Evolutionary conservation across 2,113 vertebrate species (phyloP).

Genomic region (Haemorhous mexicanus): DNA sequence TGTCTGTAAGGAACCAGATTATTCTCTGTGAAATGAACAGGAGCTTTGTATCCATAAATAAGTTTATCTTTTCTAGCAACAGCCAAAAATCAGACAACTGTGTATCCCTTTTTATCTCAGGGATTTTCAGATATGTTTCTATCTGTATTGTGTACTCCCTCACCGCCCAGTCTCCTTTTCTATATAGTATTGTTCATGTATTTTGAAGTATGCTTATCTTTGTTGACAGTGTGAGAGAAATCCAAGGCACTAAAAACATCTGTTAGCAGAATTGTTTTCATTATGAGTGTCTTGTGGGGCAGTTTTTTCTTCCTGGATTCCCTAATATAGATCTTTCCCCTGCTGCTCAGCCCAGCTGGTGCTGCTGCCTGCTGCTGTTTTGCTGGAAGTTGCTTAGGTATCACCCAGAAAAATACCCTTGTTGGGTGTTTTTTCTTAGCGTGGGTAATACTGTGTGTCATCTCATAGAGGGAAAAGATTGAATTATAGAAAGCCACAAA

Average conservation of each 20-base stretch:
- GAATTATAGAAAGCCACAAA: background rate
- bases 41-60: background rate
- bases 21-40: background rate
- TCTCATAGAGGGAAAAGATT: background rate
- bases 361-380: background rate
- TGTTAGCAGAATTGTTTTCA: conserved; percentile 27
- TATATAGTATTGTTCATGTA: background rate
- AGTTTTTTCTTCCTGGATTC: background rate
- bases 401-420: background rate
- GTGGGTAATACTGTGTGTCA: background rate
- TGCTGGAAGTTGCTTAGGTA: background rate
- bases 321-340: background rate
- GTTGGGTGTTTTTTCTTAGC: background rate
- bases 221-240: background rate
- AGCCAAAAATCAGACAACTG: background rate
- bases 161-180: background rate
- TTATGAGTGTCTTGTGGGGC: background rate
- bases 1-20: background rate
- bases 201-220: conserved; percentile 12
- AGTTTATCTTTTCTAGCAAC: background rate
- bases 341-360: background rate
- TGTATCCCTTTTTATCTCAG: background rate
- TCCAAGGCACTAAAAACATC: conserved; percentile 11
- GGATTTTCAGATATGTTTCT: background rate
- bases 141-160: background rate